A percentile compares a stretch with the other conserved stretches of the same genome.
These are phyloP conservation scores for Dipodomys merriami DNA, from an alignment of 2,113 vertebrate species.

Conservation along the genomic window DNA sequence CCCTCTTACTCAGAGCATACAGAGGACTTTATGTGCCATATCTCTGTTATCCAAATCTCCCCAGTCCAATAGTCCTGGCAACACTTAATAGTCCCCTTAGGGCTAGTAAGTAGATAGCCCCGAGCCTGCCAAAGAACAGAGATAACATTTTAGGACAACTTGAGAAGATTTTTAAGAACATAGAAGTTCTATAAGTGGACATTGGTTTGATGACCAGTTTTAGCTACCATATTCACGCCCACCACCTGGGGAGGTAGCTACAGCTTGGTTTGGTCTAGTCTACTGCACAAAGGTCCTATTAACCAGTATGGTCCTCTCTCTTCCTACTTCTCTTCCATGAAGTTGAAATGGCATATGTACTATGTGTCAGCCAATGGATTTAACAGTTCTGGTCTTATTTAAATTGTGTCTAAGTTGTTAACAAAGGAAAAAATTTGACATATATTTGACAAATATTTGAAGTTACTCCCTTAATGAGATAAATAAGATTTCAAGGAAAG, in stretches of 20 bases:
- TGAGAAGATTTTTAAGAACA: neutral
- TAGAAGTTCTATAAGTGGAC: neutral
- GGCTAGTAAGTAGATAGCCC: neutral
- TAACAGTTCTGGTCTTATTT: neutral
- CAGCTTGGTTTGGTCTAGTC: neutral
- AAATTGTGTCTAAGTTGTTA: conserved; percentile 15
- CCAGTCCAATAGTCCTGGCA: neutral
- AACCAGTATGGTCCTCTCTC: neutral
- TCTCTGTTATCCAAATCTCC: neutral
- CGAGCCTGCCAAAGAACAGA: neutral
- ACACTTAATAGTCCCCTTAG: neutral
- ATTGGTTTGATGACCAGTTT: neutral
- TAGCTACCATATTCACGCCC: neutral
- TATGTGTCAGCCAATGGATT: neutral
- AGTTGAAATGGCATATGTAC: conserved; percentile 30
- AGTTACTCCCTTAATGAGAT: neutral
- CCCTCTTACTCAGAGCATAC: neutral
- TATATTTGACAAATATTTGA: too few relatives aligned
- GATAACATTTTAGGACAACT: neutral
- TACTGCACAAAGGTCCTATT: neutral
- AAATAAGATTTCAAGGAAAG: conserved; percentile 38
- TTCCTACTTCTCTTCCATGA: conserved; percentile 11
- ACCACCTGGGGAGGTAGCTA: neutral
- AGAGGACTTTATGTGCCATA: neutral
- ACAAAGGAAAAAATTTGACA: conserved; percentile 31